Evolutionary conservation across 2,113 vertebrate genomes (phyloP), one percentile per base, ranked within the genome.

Genomic region (Semicossyphus pulcher): DNA sequence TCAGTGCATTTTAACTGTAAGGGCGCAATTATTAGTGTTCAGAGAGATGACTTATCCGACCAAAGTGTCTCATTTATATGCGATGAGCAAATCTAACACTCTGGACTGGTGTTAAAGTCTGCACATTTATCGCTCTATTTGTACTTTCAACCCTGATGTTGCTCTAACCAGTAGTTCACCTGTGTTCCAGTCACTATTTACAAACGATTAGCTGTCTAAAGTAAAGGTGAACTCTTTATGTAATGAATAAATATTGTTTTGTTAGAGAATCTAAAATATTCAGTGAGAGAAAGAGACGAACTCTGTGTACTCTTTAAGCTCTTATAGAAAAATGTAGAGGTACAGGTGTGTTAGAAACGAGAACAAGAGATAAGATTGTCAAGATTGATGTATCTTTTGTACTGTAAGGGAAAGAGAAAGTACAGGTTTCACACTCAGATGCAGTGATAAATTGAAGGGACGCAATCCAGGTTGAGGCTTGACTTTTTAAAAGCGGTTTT

Each of bases 141-240:
- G 82, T 49, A 84, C 86, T 86, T 86, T 80, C 29, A 64, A 44
- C 80, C 7, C n/a, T 77, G 39, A 58, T 3, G 28, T 44, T 56
- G 14, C 20, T 28, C 44, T 25, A 12, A 26, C 26, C 0, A 0
- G 10, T 36, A 18, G 14, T 51, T 39, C 18, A 4, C 12, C 5
- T 34, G 0, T 32, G 59, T 49, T 57, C 18, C 61, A 15, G 10
- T 61, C 32, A 2, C 7, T 31, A 1, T 23, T 32, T 42, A 3
- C 10, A 11, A 15, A 16, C 34, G 41, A 52, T 37, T 25, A 49
- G 21, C 12, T 25, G 16, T 59, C 10, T 34, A 32, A 28, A 4
- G 12, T 42, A 15, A 23, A 29, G 49, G 23, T 52, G 36, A 48
- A 49, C 15, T 21, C n/a, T n/a, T 15, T 36, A 49, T 41, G 9